phyloP scores from a whole-genome alignment of 2,113 vertebrate genomes.

The Microtus montanus region DNA sequence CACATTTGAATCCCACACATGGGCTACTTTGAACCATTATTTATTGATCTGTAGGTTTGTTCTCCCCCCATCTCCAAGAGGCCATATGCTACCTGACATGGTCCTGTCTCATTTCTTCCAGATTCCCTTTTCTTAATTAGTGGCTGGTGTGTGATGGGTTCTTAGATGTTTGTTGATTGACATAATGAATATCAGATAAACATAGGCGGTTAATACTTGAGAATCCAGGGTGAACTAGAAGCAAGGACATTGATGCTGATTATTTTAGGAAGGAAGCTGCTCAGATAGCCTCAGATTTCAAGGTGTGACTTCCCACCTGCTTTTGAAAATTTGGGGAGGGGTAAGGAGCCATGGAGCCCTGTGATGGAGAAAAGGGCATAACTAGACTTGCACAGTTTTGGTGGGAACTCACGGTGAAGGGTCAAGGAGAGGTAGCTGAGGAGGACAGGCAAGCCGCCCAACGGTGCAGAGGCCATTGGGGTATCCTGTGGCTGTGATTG shows the following conservation, averaged over 20 bases:
- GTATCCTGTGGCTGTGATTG: background rate
- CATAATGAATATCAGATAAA: background rate
- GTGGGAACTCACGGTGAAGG: background rate
- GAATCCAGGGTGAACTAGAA: background rate
- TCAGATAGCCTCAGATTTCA: background rate
- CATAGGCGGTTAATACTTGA: background rate
- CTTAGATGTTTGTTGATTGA: background rate
- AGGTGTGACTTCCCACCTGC: background rate
- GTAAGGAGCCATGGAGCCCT: background rate
- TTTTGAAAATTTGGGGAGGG: background rate
- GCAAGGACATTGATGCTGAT: too few relatives aligned
- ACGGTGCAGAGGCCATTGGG: too few relatives aligned
- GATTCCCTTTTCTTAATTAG: background rate
- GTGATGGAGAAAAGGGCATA: background rate
- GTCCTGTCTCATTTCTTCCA: background rate
- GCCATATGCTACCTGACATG: too few relatives aligned
- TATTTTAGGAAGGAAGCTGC: background rate
- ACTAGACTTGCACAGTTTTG: background rate
- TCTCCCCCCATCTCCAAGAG: background rate
- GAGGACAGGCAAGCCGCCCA: too few relatives aligned
- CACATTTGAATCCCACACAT: background rate
- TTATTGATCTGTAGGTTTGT: background rate
- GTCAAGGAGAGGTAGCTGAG: background rate
- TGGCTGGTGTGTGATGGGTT: background rate
- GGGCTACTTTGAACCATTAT: background rate